These are phyloP conservation scores for Acanthurus leucopareius DNA, from an alignment of 2,797 vertebrate species.

Conservation along the genomic window DNA sequence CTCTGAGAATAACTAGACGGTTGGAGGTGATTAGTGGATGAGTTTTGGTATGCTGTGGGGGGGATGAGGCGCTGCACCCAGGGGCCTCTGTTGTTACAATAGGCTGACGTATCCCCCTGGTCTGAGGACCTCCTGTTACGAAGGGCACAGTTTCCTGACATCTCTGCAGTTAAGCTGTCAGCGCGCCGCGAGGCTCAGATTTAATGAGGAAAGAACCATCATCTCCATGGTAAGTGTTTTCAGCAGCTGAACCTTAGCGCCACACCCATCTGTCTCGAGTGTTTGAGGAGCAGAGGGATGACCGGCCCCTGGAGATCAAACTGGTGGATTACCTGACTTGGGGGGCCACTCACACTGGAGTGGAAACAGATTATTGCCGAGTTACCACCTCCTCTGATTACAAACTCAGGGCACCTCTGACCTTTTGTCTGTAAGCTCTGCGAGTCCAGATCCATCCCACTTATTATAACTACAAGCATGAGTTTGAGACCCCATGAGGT, in stretches of 20 bases:
- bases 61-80: slow-evolving; percentile 48
- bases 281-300: slow-evolving; percentile 58
- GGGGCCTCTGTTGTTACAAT: slow-evolving; percentile 57
- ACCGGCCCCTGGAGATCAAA: slow-evolving; percentile 72
- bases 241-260: slow-evolving; percentile 76
- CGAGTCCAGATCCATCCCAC: slow-evolving; percentile 29
- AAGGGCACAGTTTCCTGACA: slow-evolving; percentile 80
- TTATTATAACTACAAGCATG: slow-evolving; percentile 27
- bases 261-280: slow-evolving; percentile 66
- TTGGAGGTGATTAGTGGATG: slow-evolving; percentile 52
- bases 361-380: slow-evolving; percentile 82
- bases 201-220: slow-evolving; percentile 83
- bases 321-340: slow-evolving; percentile 78
- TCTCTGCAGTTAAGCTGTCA: slow-evolving; percentile 85
- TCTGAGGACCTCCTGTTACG: slow-evolving; percentile 73
- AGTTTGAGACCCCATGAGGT: slow-evolving; percentile 10
- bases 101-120: slow-evolving; percentile 49
- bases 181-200: slow-evolving; percentile 73
- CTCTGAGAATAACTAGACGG: slow-evolving; percentile 44
- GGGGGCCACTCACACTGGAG: slow-evolving; percentile 67
- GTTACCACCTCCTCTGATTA: slow-evolving; percentile 80
- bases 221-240: slow-evolving; percentile 78
- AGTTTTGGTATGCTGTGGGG: slow-evolving; percentile 35
- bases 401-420: slow-evolving; percentile 74
- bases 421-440: slow-evolving; percentile 60